Evolutionary conservation across 35 echinoderm and acorn worm species (phyloP).

Genomic region (Diadema setosum): DNA sequence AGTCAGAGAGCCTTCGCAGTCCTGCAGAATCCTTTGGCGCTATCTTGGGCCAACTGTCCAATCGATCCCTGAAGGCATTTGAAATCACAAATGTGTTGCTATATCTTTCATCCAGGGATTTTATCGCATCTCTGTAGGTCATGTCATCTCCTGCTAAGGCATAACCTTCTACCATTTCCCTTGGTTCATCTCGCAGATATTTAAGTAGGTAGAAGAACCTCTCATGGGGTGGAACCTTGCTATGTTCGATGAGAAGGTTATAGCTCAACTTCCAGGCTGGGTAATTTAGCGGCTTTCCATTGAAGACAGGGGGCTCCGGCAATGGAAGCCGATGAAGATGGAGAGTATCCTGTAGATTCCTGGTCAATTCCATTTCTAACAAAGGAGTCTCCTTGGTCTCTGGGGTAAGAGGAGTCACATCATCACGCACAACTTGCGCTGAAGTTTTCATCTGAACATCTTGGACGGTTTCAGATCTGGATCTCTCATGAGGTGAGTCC

Average conservation of each 20-base stretch:
- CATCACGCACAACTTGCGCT: too few relatives aligned
- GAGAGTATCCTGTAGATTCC: too few relatives aligned
- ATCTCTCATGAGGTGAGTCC: too few relatives aligned
- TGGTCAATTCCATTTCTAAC: too few relatives aligned
- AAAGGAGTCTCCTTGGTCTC: too few relatives aligned
- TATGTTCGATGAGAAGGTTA: background rate
- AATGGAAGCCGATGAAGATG: conserved; percentile 4
- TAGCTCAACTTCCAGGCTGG: background rate
- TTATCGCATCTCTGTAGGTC: background rate
- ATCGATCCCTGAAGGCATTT: conserved; percentile 20
- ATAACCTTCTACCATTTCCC: conserved; percentile 16
- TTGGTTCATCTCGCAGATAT: background rate
- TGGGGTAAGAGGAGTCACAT: too few relatives aligned
- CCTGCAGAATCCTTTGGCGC: background rate
- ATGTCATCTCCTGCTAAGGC: background rate
- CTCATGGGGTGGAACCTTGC: background rate
- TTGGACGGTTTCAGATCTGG: too few relatives aligned
- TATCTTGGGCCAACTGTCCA: conserved; percentile 45
- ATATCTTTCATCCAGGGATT: conserved; percentile 33
- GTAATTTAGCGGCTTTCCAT: background rate
- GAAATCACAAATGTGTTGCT: background rate
- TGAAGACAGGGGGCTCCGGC: background rate
- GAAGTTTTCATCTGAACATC: too few relatives aligned
- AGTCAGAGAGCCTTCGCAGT: conserved; percentile 18
- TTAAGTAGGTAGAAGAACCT: conserved; percentile 4